phyloP scores from a whole-genome alignment of 1,140 invertebrate genomes.

The Aphis gossypii region DNA sequence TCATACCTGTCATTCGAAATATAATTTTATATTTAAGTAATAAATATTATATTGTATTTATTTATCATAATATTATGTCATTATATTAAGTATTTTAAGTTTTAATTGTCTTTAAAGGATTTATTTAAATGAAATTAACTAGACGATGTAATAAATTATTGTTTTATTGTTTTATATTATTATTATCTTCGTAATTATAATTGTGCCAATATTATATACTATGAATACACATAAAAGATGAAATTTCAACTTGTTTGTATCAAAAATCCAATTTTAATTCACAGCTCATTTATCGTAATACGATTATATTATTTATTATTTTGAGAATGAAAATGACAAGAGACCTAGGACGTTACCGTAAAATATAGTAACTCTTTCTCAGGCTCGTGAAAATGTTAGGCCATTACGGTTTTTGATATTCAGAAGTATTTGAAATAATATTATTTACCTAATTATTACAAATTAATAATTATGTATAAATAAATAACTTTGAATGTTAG shows the following conservation, averaged over 20 bases:
- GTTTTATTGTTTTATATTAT: constrained; percentile 38
- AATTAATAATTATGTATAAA: too few species aligned
- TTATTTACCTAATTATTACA: too few species aligned
- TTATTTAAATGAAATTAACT: constrained; percentile 33
- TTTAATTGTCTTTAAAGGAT: constrained; percentile 44
- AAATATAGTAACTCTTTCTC: too few species aligned
- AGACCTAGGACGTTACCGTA: background rate
- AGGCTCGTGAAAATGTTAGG: too few species aligned
- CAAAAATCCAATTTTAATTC: background rate
- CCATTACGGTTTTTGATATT: too few species aligned
- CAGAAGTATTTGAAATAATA: too few species aligned
- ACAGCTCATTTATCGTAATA: background rate
- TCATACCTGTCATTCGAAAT: constrained; percentile 16
- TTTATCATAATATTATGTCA: background rate
- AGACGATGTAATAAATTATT: constrained; percentile 36
- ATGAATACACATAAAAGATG: background rate
- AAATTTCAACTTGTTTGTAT: background rate
- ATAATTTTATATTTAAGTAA: constrained; percentile 16
- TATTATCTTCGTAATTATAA: background rate
- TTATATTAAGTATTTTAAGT: constrained; percentile 38
- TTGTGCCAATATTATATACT: background rate
- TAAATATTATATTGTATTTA: background rate
- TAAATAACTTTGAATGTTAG: too few species aligned
- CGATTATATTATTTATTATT: background rate
- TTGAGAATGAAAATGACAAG: background rate